Evolutionary conservation across 2,888 invertebrate genomes (phyloP).

Genomic region (Agrotis segetum): DNA sequence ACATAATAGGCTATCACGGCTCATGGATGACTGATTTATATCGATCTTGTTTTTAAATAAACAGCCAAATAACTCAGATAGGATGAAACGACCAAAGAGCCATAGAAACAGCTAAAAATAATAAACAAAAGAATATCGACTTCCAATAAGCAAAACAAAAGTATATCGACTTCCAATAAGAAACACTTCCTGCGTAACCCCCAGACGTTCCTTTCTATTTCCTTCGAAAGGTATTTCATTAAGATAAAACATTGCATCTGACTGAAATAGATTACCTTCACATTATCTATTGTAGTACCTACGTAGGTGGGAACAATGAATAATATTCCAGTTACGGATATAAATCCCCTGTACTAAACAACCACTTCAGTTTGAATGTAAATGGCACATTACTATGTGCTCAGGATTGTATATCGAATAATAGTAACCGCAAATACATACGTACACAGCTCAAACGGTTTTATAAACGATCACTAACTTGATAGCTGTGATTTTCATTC

Average conservation of each 20-base stretch:
- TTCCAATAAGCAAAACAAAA: background rate
- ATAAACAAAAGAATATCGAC: background rate
- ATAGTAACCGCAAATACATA: constrained; percentile 41
- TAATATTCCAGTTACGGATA: constrained; percentile 36
- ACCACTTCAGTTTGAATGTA: constrained; percentile 33
- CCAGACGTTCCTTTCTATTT: background rate
- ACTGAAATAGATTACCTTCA: constrained; percentile 26
- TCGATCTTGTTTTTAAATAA: background rate
- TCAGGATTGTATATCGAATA: constrained; percentile 37
- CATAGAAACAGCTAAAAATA: background rate
- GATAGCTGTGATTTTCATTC: constrained; percentile 27
- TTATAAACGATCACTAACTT: constrained; percentile 17
- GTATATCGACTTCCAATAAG: background rate
- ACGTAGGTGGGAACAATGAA: constrained; percentile 23
- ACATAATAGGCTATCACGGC: too few species aligned
- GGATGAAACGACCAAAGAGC: too few species aligned
- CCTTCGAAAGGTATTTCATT: constrained; percentile 14
- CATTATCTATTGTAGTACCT: background rate
- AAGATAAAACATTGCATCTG: constrained; percentile 15
- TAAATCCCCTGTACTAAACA: constrained; percentile 23
- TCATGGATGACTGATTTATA: background rate
- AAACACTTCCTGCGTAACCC: background rate
- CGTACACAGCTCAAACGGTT: constrained; percentile 18
- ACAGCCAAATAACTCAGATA: background rate
- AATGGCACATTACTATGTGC: constrained; percentile 38